Evolutionary conservation across 64 coral and sea anemone species (phyloP), one percentile per base, ranked within the genome.

Genomic region (Montipora efflorescens): DNA sequence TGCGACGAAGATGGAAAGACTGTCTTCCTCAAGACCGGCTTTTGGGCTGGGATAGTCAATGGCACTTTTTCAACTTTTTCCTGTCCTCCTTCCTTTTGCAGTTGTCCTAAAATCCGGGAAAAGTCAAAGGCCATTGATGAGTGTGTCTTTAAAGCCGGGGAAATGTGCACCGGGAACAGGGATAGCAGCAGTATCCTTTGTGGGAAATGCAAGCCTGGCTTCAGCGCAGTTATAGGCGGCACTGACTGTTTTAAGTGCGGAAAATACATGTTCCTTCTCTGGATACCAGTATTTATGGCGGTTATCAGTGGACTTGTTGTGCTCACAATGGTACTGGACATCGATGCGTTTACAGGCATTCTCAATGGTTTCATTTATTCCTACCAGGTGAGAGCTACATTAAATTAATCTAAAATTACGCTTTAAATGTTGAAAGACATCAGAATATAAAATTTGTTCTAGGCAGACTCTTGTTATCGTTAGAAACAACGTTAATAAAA

Each of bases 321-420:
- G 62, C 1, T n/a, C 5, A 58, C 47, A 7, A 96, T 96, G 95
- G 49, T 89, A 4, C 9, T 93, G 0, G 88, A 96, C 12, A 22
- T 96, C 1, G 91, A 93, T n/a, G 86, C 74, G 7, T 96, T 96
- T 82, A 93, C 95, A 16, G 90, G 95, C 2, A 75, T 77, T 25
- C 79, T 96, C 3, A 96, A 90, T 44, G 95, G 72, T 68, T 93
- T 57, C 13, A 51, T 96, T 2, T 96, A 93, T 21, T 96, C 91
- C 58, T 96, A 95, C 82, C 94, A 95, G n/a, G 94, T 95, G 2
- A 91, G 90, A 36, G 36, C 36, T 36, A 36, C 36, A 36, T 36
- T 36, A 36, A 0, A 36, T 36, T 36, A 36, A 36, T 36, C 36
- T 36, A 36, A 36, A 36, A 36, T 36, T 36, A 36, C 36, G 36